These are phyloP conservation scores for Antheraea pernyi DNA, from an alignment of 1,140 invertebrate genomes.

Conservation along the genomic window DNA sequence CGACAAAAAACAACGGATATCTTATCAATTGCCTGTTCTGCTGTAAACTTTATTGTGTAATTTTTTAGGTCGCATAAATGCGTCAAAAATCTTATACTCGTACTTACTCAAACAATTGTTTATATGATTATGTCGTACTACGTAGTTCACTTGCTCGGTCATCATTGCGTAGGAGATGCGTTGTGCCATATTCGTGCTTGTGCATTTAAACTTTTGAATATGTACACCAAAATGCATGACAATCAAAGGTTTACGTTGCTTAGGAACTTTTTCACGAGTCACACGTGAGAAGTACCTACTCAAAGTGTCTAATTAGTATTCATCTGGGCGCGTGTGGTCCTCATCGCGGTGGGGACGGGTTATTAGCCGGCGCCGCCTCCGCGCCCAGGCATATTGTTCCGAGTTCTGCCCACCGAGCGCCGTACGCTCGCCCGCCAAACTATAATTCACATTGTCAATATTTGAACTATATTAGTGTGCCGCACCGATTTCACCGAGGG, in stretches of 20 bases:
- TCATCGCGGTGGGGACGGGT: conserved; percentile 77
- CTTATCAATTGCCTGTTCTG: no score
- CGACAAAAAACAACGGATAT: no score
- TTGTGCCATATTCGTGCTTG: neutral
- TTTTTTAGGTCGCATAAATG: conserved; percentile 12
- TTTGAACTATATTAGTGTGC: conserved; percentile 54
- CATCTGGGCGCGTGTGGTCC: conserved; percentile 76
- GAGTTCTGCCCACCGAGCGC: conserved; percentile 70
- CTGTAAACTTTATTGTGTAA: neutral
- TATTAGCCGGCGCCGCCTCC: conserved; percentile 77
- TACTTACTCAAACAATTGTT: conserved; percentile 10
- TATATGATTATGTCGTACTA: conserved; percentile 10
- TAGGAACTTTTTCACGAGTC: conserved; percentile 32
- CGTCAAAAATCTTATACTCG: conserved; percentile 21
- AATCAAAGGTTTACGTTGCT: conserved; percentile 7
- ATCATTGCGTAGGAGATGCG: conserved; percentile 21
- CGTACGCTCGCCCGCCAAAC: conserved; percentile 60
- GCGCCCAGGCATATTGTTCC: conserved; percentile 76
- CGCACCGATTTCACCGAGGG: conserved; percentile 39
- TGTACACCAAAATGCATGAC: neutral
- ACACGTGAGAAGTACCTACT: conserved; percentile 67
- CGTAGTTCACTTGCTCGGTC: conserved; percentile 14
- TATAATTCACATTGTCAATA: conserved; percentile 70
- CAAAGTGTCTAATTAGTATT: conserved; percentile 76
- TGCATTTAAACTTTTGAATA: conserved; percentile 3